These are phyloP conservation scores for Rhagologus leucostigma DNA, from an alignment of 2,113 vertebrate species.

Conservation along the genomic window DNA sequence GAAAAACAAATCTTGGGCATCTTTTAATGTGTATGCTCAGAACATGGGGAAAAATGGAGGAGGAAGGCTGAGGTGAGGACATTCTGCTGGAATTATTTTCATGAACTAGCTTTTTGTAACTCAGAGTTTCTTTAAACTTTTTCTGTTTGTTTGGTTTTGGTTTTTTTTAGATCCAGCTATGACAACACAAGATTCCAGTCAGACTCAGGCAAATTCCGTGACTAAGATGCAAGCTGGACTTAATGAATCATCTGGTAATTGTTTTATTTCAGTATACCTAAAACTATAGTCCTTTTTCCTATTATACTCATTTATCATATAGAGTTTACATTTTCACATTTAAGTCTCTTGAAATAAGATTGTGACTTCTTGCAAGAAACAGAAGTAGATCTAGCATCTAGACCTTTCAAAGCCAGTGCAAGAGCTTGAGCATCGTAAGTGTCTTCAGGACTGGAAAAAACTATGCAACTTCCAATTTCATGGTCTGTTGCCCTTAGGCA, in stretches of 20 bases:
- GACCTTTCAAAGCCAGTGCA: not conserved
- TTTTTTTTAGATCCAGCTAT: not conserved
- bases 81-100: not conserved
- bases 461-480: rapidly evolving
- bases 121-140: not conserved
- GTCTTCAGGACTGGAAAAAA: not conserved
- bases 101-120: not conserved
- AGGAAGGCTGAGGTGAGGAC: not conserved
- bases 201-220: not conserved
- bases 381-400: not conserved
- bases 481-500: not conserved
- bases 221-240: not conserved
- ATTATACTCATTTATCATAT: rapidly evolving
- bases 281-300: not conserved
- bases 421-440: rapidly evolving
- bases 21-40: not conserved
- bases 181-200: not conserved
- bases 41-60: not conserved
- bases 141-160: not conserved
- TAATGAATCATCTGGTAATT: constrained; percentile 26
- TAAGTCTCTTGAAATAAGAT: not conserved
- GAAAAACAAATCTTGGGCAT: rapidly evolving
- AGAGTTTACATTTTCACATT: not conserved
- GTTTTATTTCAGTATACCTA: not conserved
- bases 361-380: not conserved